Conservation (phyloP, 1,140 invertebrate species). For the Papilio xuthus region DNA sequence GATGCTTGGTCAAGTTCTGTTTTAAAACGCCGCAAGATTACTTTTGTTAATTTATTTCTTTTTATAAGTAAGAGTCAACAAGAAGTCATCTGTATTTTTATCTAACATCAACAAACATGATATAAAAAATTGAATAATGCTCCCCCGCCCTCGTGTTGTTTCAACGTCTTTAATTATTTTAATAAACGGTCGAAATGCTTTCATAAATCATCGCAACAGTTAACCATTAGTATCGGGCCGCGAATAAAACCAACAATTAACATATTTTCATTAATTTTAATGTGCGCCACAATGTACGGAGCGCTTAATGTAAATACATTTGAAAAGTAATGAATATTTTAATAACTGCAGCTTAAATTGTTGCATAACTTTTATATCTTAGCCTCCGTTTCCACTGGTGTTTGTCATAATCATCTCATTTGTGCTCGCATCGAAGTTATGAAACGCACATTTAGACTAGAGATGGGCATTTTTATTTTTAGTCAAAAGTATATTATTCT, state of each 20-base stretch:
- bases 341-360: neutral
- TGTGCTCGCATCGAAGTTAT: no score
- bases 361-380: neutral
- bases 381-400: no score
- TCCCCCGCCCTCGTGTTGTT: constrained; percentile 51
- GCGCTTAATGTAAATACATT: constrained; percentile 42
- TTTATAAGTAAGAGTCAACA: neutral
- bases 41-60: neutral
- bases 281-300: neutral
- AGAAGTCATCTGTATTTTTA: neutral
- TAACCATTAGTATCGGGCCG: constrained; percentile 60
- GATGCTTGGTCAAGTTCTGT: no score
- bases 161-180: constrained; percentile 71
- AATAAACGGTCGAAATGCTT: constrained; percentile 63
- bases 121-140: constrained; percentile 25
- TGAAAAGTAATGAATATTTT: constrained; percentile 19
- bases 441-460: no score
- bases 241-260: constrained; percentile 61
- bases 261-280: constrained; percentile 72
- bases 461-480: no score
- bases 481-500: no score
- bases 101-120: constrained; percentile 4
- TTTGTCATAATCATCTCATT: no score
- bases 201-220: constrained; percentile 71
- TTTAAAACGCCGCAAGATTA: no score